Base-by-base conservation (phyloP, 2,797 vertebrate species). In the Manis crassicaudata region DNA sequence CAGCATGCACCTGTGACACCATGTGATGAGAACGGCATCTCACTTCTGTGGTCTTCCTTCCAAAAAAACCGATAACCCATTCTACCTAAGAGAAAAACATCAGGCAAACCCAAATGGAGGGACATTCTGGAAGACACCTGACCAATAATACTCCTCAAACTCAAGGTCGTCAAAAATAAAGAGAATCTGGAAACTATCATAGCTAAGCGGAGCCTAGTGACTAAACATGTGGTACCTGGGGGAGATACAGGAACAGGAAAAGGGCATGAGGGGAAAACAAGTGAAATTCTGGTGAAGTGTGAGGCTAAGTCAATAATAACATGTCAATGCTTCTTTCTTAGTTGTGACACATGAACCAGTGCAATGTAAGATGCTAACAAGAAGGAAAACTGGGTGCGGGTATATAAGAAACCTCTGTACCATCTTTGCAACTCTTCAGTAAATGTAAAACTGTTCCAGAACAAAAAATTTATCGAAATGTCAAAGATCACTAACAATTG, bases 381-480 rank as follows among this genome's bases (percentile, higher is more conserved):
- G 1, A 27, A 32, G 43, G 25, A 35, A 50, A 20, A n/a, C n/a
- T 40, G 8, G 7, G 0, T 40, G 3, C 29, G 9, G 2, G 18
- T 18, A 8, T 2, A 27, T 5, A 16, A 63, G 54, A 20, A 40
- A 6, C n/a, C 32, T 76, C 7, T n/a, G 23, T 14, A 21, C 11
- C 20, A 54, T 35, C 46, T 58, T 21, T 9, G 27, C 37, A 43
- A 23, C 43, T 32, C 72, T 80, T 40, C 50, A 46, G 13, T 8
- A 67, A 46, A 77, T 63, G 25, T 77, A 80, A 95, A 88, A 67
- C 52, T 68, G 73, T 72, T 72, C 29, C 65, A 90, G 73, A 82
- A 54, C 25, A 32, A 37, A 76, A 94, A 54, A 3, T n/a, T 67
- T 46, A 58, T 76, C 50, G 52, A 94, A 88, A 76, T 60, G 40